phyloP scores from a whole-genome alignment of 2,797 vertebrate genomes.

The Scolopax bukidnonensis region DNA sequence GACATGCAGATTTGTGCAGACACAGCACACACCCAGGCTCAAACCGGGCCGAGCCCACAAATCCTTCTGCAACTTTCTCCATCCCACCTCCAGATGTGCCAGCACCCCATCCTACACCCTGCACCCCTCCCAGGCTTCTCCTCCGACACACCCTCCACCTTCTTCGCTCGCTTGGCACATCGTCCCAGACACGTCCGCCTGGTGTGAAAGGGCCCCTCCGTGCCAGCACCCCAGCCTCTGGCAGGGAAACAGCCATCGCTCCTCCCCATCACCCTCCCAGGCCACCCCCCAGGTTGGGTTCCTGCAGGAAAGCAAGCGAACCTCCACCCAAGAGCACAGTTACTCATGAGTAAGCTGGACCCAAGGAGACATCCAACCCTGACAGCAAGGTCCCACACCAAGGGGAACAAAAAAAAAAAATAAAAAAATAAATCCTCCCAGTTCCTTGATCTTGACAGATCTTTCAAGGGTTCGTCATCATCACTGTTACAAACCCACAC shows the following conservation, averaged over 20 bases:
- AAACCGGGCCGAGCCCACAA: background rate
- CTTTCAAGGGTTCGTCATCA: background rate
- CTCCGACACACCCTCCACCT: conserved; percentile 7
- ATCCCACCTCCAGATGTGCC: conserved; percentile 48
- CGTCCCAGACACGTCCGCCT: background rate
- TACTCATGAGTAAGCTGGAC: background rate
- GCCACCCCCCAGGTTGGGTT: background rate
- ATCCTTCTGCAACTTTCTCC: conserved; percentile 37
- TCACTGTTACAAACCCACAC: background rate
- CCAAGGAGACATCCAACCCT: background rate
- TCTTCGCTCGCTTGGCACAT: background rate
- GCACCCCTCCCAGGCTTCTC: conserved; percentile 41
- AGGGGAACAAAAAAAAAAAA: background rate
- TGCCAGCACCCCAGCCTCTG: background rate
- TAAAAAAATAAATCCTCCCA: background rate
- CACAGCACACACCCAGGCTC: conserved; percentile 22
- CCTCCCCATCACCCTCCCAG: background rate
- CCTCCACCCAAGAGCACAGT: background rate
- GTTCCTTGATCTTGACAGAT: background rate
- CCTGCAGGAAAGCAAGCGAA: background rate
- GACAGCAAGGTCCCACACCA: background rate
- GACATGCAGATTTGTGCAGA: background rate
- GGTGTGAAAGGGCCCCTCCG: background rate
- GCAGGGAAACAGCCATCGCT: background rate
- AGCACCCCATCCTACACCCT: conserved; percentile 43